phyloP scores from a whole-genome alignment of 2,113 vertebrate genomes.

The Notothenia coriiceps region DNA sequence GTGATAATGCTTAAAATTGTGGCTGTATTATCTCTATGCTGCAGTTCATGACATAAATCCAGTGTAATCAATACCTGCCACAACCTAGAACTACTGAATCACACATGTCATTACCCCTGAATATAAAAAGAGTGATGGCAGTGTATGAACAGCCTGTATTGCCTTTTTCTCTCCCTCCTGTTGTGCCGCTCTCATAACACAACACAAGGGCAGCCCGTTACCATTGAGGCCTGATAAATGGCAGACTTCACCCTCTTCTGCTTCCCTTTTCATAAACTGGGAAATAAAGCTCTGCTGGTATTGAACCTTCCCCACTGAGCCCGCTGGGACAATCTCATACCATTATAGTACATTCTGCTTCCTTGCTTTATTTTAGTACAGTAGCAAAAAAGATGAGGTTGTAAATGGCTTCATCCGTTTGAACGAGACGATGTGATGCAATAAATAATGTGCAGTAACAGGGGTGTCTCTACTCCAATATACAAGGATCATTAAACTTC shows the following conservation, averaged over 20 bases:
- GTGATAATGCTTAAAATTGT: background rate
- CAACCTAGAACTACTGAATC: background rate
- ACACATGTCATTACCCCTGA: constrained; percentile 26
- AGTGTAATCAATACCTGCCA: background rate
- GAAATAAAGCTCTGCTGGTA: constrained; percentile 40
- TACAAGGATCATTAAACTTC: constrained; percentile 48
- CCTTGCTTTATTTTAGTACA: constrained; percentile 39
- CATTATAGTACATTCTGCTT: constrained; percentile 16
- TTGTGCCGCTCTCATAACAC: constrained; percentile 52
- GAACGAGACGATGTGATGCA: constrained; percentile 18
- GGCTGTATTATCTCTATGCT: background rate
- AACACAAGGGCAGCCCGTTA: constrained; percentile 47
- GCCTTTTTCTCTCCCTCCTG: constrained; percentile 39
- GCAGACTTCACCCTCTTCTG: constrained; percentile 39
- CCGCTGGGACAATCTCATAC: constrained; percentile 47
- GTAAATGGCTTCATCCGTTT: constrained; percentile 33
- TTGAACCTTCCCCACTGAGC: constrained; percentile 34
- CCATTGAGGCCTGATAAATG: constrained; percentile 52
- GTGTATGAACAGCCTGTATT: constrained; percentile 5
- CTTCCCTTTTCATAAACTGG: constrained; percentile 40
- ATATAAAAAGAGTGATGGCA: constrained; percentile 26
- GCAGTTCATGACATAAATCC: background rate
- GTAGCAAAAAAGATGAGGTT: constrained; percentile 6
- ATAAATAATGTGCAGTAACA: constrained; percentile 1
- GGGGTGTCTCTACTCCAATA: constrained; percentile 26